These are phyloP conservation scores for Ceratitis capitata DNA, from an alignment of 1,140 invertebrate species.

Conservation along the genomic window DNA sequence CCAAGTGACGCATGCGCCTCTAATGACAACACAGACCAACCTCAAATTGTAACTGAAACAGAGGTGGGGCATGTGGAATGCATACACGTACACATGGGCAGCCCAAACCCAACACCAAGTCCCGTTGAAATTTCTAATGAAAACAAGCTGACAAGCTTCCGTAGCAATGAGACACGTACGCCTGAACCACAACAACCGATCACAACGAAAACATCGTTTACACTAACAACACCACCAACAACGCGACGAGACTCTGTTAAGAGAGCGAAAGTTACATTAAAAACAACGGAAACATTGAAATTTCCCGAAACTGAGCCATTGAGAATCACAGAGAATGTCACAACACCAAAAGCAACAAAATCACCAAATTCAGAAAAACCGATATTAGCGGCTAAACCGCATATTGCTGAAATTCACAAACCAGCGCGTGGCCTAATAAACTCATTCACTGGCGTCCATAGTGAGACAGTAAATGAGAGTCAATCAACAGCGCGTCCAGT, in stretches of 20 bases:
- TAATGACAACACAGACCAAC: neutral
- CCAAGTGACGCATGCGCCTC: neutral
- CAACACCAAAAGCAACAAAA: neutral
- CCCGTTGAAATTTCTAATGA: neutral
- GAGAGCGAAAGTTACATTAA: neutral
- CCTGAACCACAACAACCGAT: slow-evolving; percentile 14
- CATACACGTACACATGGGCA: slow-evolving; percentile 42
- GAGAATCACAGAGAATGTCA: neutral
- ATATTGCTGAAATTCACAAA: slow-evolving; percentile 41
- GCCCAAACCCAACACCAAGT: neutral
- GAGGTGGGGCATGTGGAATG: slow-evolving; percentile 43
- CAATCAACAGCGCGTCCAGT: too few relatives aligned
- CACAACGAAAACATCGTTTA: slow-evolving; percentile 43
- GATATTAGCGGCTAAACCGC: slow-evolving; percentile 35
- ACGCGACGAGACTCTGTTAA: neutral
- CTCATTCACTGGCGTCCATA: neutral
- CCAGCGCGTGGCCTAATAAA: neutral
- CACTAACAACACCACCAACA: slow-evolving; percentile 39
- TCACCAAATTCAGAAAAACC: slow-evolving; percentile 25
- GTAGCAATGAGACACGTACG: slow-evolving; percentile 13
- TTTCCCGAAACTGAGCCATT: neutral
- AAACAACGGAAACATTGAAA: neutral
- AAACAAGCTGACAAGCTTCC: slow-evolving; percentile 34
- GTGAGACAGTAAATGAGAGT: neutral
- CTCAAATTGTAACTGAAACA: neutral